Percentiles rank a stretch among this genome's conserved stretches.
Evolutionary conservation across 37 sponge, comb jelly and placozoan genomes (phyloP).

Genomic region (Haliclona indistincta): DNA sequence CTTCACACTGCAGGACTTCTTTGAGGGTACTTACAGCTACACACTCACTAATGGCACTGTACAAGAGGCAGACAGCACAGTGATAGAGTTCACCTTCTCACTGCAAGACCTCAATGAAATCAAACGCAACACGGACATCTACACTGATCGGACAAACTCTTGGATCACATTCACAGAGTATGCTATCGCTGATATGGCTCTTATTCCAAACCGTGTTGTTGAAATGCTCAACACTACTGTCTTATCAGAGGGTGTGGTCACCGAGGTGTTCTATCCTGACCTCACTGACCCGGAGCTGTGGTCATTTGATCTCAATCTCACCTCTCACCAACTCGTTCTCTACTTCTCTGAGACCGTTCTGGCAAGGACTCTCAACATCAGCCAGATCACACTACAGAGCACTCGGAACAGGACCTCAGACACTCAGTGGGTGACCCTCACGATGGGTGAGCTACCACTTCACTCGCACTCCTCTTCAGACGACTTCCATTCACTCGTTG

Average conservation of each 20-base stretch:
- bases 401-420: constrained; percentile 2
- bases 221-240: constrained; percentile 39
- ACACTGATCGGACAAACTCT: constrained; percentile 63
- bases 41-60: constrained; percentile 69
- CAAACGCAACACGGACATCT: constrained; percentile 81
- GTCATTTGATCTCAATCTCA: constrained; percentile 83
- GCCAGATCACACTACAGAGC: constrained; percentile 78
- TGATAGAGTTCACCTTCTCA: constrained; percentile 63
- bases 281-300: constrained; percentile 58
- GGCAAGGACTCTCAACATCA: constrained; percentile 66
- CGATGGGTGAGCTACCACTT: constrained; percentile 49
- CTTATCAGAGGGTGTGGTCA: constrained; percentile 62
- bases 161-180: constrained; percentile 82
- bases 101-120: constrained; percentile 83
- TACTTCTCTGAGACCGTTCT: constrained; percentile 90
- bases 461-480: background rate
- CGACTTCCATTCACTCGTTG: constrained; percentile 66
- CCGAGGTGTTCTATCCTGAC: constrained; percentile 67
- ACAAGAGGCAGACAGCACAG: constrained; percentile 62
- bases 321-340: constrained; percentile 57
- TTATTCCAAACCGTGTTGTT: constrained; percentile 69
- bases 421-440: constrained; percentile 34
- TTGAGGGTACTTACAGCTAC: constrained; percentile 65
- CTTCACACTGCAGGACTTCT: constrained; percentile 93
- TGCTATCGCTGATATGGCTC: constrained; percentile 87